Conservation (phyloP, 2,888 invertebrate species). For the Therioaphis trifolii region DNA sequence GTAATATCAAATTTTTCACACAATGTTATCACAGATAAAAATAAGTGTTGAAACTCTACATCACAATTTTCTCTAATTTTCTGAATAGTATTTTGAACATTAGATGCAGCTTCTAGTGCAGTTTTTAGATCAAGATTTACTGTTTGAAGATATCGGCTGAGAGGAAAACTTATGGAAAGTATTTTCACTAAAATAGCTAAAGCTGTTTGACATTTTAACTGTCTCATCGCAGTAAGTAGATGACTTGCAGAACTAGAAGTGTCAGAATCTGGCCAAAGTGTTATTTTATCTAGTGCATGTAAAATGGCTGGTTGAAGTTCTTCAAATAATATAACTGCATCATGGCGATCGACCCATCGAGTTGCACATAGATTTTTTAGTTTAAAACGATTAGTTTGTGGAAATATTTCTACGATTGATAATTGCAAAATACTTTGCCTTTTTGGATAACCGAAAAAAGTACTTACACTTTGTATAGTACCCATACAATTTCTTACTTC, state of each 20-base stretch:
- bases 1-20: neutral
- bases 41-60: neutral
- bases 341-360: constrained; percentile 22
- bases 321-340: constrained; percentile 39
- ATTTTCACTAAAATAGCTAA: constrained; percentile 33
- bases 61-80: neutral
- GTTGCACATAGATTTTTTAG: constrained; percentile 18
- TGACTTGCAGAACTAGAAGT: neutral
- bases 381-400: constrained; percentile 16
- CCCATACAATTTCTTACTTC: no score
- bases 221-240: neutral
- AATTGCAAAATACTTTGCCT: constrained; percentile 13
- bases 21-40: neutral
- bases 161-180: constrained; percentile 11
- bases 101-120: neutral
- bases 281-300: neutral
- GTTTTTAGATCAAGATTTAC: neutral
- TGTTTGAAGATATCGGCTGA: constrained; percentile 5
- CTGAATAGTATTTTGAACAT: neutral
- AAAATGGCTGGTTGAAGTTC: constrained; percentile 1
- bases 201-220: no score
- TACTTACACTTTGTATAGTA: constrained; percentile 10
- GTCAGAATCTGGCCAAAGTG: constrained; percentile 17
- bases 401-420: neutral
- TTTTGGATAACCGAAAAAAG: constrained; percentile 19